Conservation (phyloP, 92 coral and sea anemone genomes). For the Parazoanthus swiftii region DNA sequence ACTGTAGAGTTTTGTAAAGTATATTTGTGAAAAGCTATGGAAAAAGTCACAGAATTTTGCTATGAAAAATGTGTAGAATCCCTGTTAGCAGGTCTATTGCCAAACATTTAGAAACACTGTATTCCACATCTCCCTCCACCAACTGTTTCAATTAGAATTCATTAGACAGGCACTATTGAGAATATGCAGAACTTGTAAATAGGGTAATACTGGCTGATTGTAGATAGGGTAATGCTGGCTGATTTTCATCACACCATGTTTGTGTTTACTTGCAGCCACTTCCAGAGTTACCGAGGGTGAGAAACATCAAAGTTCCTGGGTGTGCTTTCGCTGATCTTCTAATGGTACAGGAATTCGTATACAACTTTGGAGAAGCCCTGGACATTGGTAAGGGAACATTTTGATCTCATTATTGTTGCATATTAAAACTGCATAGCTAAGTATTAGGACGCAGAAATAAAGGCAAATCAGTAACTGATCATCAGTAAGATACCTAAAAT, state of each 20-base stretch:
- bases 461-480: no score
- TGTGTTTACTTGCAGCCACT: constrained; percentile 53
- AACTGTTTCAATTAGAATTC: no score
- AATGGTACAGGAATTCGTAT: constrained; percentile 94
- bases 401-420: neutral
- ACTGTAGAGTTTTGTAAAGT: no score
- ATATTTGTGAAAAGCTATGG: no score
- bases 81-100: no score
- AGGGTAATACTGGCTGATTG: neutral
- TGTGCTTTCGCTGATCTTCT: constrained; percentile 93
- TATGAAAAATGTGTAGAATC: no score
- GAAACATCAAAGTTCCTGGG: constrained; percentile 73
- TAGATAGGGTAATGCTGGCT: neutral
- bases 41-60: no score
- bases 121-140: neutral
- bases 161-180: no score
- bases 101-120: no score
- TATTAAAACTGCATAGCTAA: neutral
- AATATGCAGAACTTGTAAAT: no score
- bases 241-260: neutral
- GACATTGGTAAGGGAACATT: constrained; percentile 71
- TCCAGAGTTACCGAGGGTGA: constrained; percentile 72
- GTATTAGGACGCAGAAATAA: no score
- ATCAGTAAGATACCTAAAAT: no score
- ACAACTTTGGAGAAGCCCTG: constrained; percentile 94